Percentiles rank a stretch among this genome's conserved stretches.
These are phyloP conservation scores for Drosophila quadrilineata DNA, from an alignment of 1,140 invertebrate genomes.

Conservation along the genomic window DNA sequence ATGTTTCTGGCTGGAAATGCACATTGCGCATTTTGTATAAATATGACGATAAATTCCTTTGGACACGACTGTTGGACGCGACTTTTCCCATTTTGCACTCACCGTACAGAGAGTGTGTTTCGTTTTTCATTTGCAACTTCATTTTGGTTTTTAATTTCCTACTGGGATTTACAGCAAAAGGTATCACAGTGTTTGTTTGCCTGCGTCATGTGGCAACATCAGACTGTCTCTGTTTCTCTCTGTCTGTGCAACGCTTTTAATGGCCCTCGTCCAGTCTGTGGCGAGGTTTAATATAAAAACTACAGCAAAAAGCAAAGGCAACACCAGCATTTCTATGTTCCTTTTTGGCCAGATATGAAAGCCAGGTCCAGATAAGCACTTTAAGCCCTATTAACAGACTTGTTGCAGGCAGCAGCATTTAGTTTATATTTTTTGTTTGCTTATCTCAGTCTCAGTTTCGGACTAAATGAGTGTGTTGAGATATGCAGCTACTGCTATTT, in stretches of 20 bases:
- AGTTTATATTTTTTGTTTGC: not conserved
- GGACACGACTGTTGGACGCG: constrained; percentile 28
- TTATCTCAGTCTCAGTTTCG: not conserved
- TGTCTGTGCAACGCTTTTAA: constrained; percentile 56
- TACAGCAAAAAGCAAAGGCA: constrained; percentile 52
- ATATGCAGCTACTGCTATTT: not conserved
- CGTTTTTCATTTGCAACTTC: constrained; percentile 55
- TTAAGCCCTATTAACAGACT: constrained; percentile 64
- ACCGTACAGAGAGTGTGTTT: no score
- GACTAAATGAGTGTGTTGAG: no score
- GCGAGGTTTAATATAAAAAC: constrained; percentile 76
- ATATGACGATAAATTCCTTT: constrained; percentile 63
- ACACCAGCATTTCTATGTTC: constrained; percentile 53
- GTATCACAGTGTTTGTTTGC: constrained; percentile 42
- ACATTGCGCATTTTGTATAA: constrained; percentile 61
- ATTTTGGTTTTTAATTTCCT: constrained; percentile 80
- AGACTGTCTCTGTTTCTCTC: no score
- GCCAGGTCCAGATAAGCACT: constrained; percentile 66
- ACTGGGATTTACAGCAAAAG: constrained; percentile 73
- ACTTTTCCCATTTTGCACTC: constrained; percentile 2
- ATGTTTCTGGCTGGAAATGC: constrained; percentile 7
- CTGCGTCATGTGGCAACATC: constrained; percentile 27
- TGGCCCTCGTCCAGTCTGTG: constrained; percentile 65
- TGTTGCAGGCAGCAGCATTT: constrained; percentile 20
- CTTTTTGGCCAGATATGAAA: constrained; percentile 15